Evolutionary conservation across 23 tunicate genomes (phyloP).

Genomic region (Phallusia fumigata): DNA sequence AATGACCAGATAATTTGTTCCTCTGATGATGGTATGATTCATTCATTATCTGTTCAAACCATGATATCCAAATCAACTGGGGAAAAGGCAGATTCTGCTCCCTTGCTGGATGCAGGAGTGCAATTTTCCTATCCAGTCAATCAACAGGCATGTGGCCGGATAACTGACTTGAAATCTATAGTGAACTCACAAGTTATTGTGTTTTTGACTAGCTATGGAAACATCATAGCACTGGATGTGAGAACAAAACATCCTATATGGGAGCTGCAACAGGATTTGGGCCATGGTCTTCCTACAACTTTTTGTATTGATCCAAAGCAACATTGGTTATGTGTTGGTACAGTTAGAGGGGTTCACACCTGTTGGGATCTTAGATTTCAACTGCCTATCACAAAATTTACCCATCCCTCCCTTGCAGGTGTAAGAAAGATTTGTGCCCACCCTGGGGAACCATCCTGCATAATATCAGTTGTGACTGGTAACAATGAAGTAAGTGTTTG

Average conservation of each 20-base stretch:
- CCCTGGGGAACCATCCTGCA: constrained; percentile 62
- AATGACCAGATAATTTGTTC: constrained; percentile 67
- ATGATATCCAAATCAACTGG: constrained; percentile 42
- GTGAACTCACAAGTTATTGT: constrained; percentile 47
- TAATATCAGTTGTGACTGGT: constrained; percentile 80
- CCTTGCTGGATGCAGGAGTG: constrained; percentile 18
- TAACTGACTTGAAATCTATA: constrained; percentile 61
- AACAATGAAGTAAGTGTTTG: constrained; percentile 86
- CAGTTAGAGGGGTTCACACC: constrained; percentile 60
- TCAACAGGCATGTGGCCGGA: constrained; percentile 31
- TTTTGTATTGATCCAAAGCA: constrained; percentile 76
- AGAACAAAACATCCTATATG: constrained; percentile 44
- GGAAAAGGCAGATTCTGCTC: constrained; percentile 50
- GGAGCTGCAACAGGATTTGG: constrained; percentile 61
- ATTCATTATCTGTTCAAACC: constrained; percentile 36
- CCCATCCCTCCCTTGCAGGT: constrained; percentile 68
- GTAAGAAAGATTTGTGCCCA: constrained; percentile 49
- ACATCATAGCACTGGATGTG: constrained; percentile 59
- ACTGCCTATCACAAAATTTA: constrained; percentile 74
- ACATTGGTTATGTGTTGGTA: constrained; percentile 90
- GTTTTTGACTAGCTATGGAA: constrained; percentile 66
- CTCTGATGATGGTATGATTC: constrained; percentile 56
- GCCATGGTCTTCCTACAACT: constrained; percentile 69
- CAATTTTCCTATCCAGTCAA: constrained; percentile 24
- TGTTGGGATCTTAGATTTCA: constrained; percentile 94